A percentile compares a stretch with the other conserved stretches of the same genome.
These are phyloP conservation scores for Callipepla californica DNA, from an alignment of 2,113 vertebrate genomes.

Conservation along the genomic window DNA sequence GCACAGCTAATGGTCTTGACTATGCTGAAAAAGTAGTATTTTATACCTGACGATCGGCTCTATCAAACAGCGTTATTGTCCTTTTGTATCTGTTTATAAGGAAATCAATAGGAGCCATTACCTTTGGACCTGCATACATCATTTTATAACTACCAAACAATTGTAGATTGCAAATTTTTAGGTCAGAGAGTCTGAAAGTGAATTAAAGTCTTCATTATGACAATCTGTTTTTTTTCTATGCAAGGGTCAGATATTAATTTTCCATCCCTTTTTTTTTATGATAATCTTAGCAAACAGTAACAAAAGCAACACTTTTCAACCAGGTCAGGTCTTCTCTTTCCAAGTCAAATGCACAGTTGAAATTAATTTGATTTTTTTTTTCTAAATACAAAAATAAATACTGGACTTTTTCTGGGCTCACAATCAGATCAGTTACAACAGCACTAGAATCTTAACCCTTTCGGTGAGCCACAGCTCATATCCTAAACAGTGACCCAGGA, in stretches of 20 bases:
- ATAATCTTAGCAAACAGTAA: background rate
- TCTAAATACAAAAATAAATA: background rate
- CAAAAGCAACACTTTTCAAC: background rate
- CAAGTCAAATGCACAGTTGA: rapidly evolving
- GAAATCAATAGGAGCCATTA: background rate
- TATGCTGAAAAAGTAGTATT: background rate
- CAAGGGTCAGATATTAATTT: background rate
- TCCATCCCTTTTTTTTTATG: background rate
- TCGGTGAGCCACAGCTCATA: background rate
- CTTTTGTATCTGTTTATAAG: background rate
- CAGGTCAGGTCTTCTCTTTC: background rate
- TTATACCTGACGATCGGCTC: background rate
- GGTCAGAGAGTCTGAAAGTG: background rate
- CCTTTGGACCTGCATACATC: background rate
- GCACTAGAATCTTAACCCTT: background rate
- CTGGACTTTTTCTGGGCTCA: background rate
- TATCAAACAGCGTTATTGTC: background rate
- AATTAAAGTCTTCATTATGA: background rate
- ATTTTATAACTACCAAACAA: background rate
- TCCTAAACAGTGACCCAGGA: background rate
- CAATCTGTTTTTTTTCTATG: background rate
- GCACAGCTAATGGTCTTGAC: background rate
- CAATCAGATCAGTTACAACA: background rate
- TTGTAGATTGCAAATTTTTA: background rate
- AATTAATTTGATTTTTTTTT: background rate